phyloP scores from a whole-genome alignment of 2,797 vertebrate species.

The Pelochelys cantorii region DNA sequence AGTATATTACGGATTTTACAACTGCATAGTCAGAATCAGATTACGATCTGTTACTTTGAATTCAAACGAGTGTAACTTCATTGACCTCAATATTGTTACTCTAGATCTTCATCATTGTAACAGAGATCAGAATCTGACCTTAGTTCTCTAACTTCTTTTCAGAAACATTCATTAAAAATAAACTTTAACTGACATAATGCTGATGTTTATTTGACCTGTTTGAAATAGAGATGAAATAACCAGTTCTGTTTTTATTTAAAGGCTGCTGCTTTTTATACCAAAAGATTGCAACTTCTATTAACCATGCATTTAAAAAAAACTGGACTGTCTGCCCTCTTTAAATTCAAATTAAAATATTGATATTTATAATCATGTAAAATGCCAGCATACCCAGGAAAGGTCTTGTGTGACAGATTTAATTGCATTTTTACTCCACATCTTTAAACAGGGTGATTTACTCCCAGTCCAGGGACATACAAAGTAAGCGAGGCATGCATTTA shows the following conservation, averaged over 20 bases:
- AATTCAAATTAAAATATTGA: background rate
- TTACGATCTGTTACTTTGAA: background rate
- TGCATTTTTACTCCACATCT: background rate
- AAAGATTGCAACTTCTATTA: background rate
- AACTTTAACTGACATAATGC: background rate
- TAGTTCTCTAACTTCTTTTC: background rate
- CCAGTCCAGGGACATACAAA: background rate
- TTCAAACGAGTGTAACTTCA: background rate
- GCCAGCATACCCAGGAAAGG: background rate
- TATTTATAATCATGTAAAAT: background rate
- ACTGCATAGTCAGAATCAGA: background rate
- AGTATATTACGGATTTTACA: background rate
- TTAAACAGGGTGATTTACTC: background rate
- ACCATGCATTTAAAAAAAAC: background rate
- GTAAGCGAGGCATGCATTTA: background rate
- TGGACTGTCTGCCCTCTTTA: background rate
- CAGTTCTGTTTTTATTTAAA: background rate
- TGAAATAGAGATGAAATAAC: background rate
- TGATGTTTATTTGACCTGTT: background rate
- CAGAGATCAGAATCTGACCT: background rate
- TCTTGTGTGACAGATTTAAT: background rate
- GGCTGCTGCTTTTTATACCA: background rate
- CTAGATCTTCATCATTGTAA: background rate
- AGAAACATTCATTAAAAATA: background rate
- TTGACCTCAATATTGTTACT: background rate